Conservation (phyloP, 64 coral and sea anemone genomes). For the Actinia equina region DNA sequence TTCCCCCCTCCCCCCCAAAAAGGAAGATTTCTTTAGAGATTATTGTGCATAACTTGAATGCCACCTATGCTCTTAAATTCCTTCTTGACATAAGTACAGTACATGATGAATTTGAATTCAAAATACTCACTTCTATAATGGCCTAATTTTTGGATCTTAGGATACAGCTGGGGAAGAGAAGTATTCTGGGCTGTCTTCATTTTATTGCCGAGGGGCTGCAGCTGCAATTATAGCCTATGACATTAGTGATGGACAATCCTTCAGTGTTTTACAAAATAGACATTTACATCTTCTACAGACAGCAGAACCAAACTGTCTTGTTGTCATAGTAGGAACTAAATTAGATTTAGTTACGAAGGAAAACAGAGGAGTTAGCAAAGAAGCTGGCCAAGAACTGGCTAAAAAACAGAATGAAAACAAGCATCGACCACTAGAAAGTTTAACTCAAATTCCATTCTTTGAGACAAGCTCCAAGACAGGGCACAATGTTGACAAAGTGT, state of each 20-base stretch:
- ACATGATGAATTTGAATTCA: too few relatives aligned
- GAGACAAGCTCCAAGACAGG: slow-evolving; percentile 97
- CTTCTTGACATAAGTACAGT: too few relatives aligned
- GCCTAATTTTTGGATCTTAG: slow-evolving; percentile 34
- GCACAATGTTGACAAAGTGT: slow-evolving; percentile 84
- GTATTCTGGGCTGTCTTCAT: slow-evolving; percentile 88
- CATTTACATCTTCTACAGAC: slow-evolving; percentile 80
- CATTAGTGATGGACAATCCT: slow-evolving; percentile 50
- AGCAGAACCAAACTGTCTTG: slow-evolving; percentile 80
- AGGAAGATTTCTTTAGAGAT: too few relatives aligned
- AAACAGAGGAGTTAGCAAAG: slow-evolving; percentile 37
- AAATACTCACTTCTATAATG: background rate
- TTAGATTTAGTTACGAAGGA: slow-evolving; percentile 62
- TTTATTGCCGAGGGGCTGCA: slow-evolving; percentile 95
- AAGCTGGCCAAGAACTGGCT: slow-evolving; percentile 57
- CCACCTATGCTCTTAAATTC: too few relatives aligned
- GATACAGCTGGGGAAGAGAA: slow-evolving; percentile 98
- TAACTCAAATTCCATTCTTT: slow-evolving; percentile 71
- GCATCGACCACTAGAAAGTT: slow-evolving; percentile 23
- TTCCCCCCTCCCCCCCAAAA: too few relatives aligned
- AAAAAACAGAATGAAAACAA: slow-evolving; percentile 70
- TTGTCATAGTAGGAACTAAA: slow-evolving; percentile 82
- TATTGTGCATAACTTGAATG: too few relatives aligned
- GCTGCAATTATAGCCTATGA: slow-evolving; percentile 94
- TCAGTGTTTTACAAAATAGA: slow-evolving; percentile 56